A percentile compares a stretch with the other conserved stretches of the same genome.
Conservation (phyloP, 2,888 invertebrate genomes). For the Lasioglossum pauxillum region DNA sequence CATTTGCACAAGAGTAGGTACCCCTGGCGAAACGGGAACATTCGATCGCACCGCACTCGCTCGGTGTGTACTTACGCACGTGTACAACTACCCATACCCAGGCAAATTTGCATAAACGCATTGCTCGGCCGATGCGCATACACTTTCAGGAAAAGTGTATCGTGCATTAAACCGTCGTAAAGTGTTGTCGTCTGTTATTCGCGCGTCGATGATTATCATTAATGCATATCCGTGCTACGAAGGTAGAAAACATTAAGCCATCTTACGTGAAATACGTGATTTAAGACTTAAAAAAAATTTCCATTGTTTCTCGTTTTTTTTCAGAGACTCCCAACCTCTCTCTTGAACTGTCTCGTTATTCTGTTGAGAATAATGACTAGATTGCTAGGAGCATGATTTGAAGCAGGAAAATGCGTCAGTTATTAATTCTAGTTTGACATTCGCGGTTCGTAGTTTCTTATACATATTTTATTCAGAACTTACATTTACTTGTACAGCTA, state of each 20-base stretch:
- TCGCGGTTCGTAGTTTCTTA: neutral
- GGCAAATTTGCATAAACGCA: slow-evolving; percentile 60
- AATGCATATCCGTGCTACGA: neutral
- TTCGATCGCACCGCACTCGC: slow-evolving; percentile 57
- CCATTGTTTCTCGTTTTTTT: neutral
- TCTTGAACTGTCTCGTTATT: neutral
- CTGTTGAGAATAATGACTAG: neutral
- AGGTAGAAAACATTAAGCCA: neutral
- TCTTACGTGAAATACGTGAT: neutral
- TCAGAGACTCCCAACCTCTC: too few species aligned
- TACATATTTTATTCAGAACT: neutral
- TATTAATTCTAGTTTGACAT: neutral
- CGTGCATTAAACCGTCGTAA: slow-evolving; percentile 29
- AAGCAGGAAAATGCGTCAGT: neutral
- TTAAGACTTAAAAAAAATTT: neutral
- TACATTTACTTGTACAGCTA: neutral
- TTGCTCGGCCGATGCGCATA: slow-evolving; percentile 37
- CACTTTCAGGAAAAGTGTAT: slow-evolving; percentile 51
- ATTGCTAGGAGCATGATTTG: neutral
- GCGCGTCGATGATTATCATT: slow-evolving; percentile 12
- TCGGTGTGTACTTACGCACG: slow-evolving; percentile 63
- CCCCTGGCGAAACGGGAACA: slow-evolving; percentile 50
- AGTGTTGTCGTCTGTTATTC: slow-evolving; percentile 34
- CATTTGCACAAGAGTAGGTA: slow-evolving; percentile 46
- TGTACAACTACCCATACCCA: slow-evolving; percentile 58